Base-by-base conservation (phyloP, 2,888 invertebrate genomes). In the Anthophora plumipes region DNA sequence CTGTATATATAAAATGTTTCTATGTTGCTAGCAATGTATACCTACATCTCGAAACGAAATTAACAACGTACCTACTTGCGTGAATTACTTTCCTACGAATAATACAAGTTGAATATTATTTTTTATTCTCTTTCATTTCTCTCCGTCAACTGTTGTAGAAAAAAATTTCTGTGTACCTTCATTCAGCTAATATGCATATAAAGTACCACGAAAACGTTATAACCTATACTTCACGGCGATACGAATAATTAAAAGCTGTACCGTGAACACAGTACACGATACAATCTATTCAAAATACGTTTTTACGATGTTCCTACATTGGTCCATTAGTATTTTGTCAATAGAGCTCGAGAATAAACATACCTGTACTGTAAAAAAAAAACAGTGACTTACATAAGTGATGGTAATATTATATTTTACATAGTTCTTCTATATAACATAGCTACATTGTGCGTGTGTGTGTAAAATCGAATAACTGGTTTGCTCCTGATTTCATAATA, bases 401-500 rank as follows among this genome's bases (percentile, higher is more conserved):
- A 41, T 37, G 57, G 77, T 77, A 61, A 77, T 66, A 55, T 55
- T 55, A 77, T 66, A 75, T 25, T 64, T 60, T 75, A 31, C 60
- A 20, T 52, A 37, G 50, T 54, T 60, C 2, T 31, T 57, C 37
- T 75, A 60, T 12, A 60, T 25, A 73, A 54, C 54, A 73, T 74
- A n/a, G 39, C 46, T 48, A 12, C 12, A 37, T 48, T 43, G n/a
- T 59, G 17, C 61, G 20, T 48, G 43, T 43, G 52, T 43, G 20
- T 39, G 67, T 37, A 63, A 77, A 60, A 77, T 61, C n/a, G 39
- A 60, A 50, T 25, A 60, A 64, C 63, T 60, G 69, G 52, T 59
- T 60, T 69, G 25, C 31, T 59, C 69, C 48, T 22, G 69, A 66
- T 70, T 79, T 70, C 79, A 60, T 79, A 70, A 79, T 43, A 50